phyloP scores from a whole-genome alignment of 2,113 vertebrate genomes.

The Helogale parvula region DNA sequence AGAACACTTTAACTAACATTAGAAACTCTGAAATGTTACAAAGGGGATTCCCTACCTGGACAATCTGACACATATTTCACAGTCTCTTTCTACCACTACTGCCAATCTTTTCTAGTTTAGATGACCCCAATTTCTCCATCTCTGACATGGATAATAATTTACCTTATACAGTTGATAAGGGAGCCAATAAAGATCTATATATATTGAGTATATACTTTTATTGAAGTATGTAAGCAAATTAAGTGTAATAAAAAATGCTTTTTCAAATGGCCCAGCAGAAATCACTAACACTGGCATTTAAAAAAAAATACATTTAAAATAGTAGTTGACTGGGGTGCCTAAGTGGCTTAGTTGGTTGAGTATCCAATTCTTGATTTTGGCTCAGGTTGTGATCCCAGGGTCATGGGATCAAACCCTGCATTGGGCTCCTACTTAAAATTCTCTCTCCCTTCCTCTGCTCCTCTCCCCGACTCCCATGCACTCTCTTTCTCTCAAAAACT shows the following conservation, averaged over 20 bases:
- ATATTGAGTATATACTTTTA: conserved; percentile 25
- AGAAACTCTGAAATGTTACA: conserved; percentile 20
- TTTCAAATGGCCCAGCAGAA: conserved; percentile 21
- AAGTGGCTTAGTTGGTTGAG: background rate
- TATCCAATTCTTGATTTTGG: background rate
- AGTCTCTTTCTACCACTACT: background rate
- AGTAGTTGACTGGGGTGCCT: background rate
- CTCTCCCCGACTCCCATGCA: too few species aligned
- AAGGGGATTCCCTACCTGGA: background rate
- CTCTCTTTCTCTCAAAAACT: background rate
- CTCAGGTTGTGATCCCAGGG: background rate
- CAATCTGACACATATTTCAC: background rate
- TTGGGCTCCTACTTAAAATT: background rate
- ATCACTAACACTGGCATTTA: background rate
- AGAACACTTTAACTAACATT: background rate
- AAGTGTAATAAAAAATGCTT: conserved; percentile 58
- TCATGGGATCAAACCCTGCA: background rate
- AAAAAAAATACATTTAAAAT: conserved; percentile 16
- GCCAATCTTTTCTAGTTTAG: background rate
- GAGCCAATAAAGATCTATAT: conserved; percentile 40
- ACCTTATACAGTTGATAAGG: conserved; percentile 39
- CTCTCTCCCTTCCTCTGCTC: background rate
- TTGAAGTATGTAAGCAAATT: conserved; percentile 18
- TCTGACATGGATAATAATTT: conserved; percentile 62
- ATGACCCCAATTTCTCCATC: background rate